Conservation (phyloP, 1,140 invertebrate species). For the Orius laevigatus region DNA sequence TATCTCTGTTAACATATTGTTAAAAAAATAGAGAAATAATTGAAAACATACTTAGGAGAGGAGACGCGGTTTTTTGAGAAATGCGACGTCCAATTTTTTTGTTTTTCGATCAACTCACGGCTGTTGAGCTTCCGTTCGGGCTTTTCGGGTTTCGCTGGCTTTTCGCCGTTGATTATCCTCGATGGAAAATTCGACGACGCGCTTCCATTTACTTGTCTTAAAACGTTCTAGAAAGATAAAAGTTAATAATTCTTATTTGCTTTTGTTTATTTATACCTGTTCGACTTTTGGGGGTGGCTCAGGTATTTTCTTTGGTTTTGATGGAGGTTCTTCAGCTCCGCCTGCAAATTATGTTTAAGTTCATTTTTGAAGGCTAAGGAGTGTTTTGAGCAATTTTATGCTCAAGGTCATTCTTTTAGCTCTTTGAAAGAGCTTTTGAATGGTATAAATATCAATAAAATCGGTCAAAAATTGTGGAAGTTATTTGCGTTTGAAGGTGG, state of each 20-base stretch:
- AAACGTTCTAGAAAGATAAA: conserved; percentile 1
- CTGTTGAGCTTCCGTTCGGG: conserved; percentile 65
- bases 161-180: conserved; percentile 27
- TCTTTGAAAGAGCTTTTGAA: too few relatives aligned
- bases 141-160: conserved; percentile 49
- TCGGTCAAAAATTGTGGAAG: too few relatives aligned
- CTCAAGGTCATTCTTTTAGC: too few relatives aligned
- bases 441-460: too few relatives aligned
- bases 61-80: conserved; percentile 54
- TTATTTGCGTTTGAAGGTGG: not conserved
- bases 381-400: too few relatives aligned
- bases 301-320: conserved; percentile 13
- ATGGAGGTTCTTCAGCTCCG: conserved; percentile 1
- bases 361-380: not conserved
- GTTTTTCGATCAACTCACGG: conserved; percentile 73
- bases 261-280: too few relatives aligned
- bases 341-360: not conserved
- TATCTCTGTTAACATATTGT: not conserved
- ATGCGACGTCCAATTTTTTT: conserved; percentile 79
- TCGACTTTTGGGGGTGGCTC: not conserved
- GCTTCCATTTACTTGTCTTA: conserved; percentile 13
- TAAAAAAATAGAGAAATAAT: not conserved
- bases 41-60: conserved; percentile 14
- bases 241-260: too few relatives aligned
- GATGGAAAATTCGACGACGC: not conserved